phyloP scores from a whole-genome alignment of 2,113 vertebrate species.

The Corythornis madagascariensis region DNA sequence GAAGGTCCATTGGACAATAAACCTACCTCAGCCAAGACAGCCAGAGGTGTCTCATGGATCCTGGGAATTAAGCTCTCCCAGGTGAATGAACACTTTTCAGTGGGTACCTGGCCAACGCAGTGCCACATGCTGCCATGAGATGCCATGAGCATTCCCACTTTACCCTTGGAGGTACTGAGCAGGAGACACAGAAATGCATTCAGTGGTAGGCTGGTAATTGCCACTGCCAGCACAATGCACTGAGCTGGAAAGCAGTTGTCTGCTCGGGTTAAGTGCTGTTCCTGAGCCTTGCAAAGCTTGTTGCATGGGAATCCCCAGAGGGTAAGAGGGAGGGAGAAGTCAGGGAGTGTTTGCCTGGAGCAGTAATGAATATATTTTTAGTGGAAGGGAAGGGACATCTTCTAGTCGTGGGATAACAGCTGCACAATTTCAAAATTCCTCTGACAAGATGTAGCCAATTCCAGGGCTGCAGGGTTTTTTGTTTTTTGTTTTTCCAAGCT shows the following conservation, averaged over 20 bases:
- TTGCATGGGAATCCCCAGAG: conserved; percentile 46
- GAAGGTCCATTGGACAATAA: not conserved
- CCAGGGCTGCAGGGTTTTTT: conserved; percentile 4
- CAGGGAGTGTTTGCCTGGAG: conserved; percentile 10
- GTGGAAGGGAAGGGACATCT: conserved; percentile 46
- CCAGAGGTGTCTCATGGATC: not conserved
- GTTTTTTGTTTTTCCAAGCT: conserved; percentile 3
- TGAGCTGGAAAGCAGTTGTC: not conserved
- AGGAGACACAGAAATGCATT: not conserved
- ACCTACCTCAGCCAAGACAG: not conserved
- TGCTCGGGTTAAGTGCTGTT: not conserved
- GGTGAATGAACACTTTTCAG: not conserved
- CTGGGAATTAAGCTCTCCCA: not conserved
- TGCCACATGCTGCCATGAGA: not conserved
- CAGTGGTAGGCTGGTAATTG: not conserved
- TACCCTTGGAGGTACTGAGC: not conserved
- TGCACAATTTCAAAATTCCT: conserved; percentile 63
- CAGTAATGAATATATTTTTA: conserved; percentile 54
- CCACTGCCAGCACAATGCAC: not conserved
- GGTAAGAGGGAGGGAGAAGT: not conserved
- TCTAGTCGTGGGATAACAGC: conserved; percentile 73
- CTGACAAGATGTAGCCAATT: conserved; percentile 40
- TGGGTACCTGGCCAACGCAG: not conserved
- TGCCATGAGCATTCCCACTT: not conserved
- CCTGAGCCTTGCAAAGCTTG: not conserved